Evolutionary conservation across 2,888 invertebrate species (phyloP), one percentile per base, ranked within the genome.

Genomic region (Blastobasis lacticolella): DNA sequence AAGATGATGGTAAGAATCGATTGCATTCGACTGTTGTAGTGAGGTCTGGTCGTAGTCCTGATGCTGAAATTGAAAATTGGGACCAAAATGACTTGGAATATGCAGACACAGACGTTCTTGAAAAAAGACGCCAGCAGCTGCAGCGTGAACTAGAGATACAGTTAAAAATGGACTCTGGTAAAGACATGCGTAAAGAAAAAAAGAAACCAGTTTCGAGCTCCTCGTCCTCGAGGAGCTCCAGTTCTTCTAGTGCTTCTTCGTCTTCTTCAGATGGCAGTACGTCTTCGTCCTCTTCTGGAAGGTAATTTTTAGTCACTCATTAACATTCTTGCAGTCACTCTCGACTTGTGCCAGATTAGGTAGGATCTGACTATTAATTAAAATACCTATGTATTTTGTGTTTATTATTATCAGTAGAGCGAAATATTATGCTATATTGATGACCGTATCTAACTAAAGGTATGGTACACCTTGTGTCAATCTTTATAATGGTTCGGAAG

Each of bases 41-140:
- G 66, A 80, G 88, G 59, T 76, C 85, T 51, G 88, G 86, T 58
- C 90, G 73, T 71, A 91, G 91, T 68, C 91, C 92, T 51, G 92
- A 92, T 63, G 87, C 81, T 61, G 92, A 92, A 75, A 92, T 93
- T 81, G 92, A 93, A 73, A 92, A 91, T 74, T 94, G 94, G 94
- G 93, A 94, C 76, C 93, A 93, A 76, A 92, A 92, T 71, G 92
- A 93, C 83, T 78, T 94, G 81, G 94, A 94, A 75, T 94, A 93
- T 86, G 94, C 94, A 58, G 94, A 94, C 81, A 93, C 94, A 56
- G 94, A 94, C 75, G 93, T 92, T 60, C 87, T 94, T 70, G 94
- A 94, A 78, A 92, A 93, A 75, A 90, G 94, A 63, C 88, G 94
- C 58, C 92, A 91, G 71, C 91, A 94, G 71, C 85, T 94, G 68